These are phyloP conservation scores for Sebastiscus tertius DNA, from an alignment of 2,797 vertebrate genomes.

Conservation along the genomic window DNA sequence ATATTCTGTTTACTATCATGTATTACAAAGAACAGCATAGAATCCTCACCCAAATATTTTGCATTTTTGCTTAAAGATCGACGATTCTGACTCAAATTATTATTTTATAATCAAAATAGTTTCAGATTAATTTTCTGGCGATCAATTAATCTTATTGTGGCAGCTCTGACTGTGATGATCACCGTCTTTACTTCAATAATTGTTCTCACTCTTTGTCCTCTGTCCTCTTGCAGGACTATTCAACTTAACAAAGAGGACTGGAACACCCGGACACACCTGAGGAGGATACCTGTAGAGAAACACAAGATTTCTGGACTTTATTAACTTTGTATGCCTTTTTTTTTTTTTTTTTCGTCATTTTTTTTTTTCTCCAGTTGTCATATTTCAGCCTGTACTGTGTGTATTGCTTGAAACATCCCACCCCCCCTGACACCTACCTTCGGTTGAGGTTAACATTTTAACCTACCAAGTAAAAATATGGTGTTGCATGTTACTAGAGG, in stretches of 20 bases:
- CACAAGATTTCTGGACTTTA: conserved; percentile 53
- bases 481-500: conserved; percentile 52
- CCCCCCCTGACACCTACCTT: conserved; percentile 15
- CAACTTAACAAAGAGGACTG: conserved; percentile 57
- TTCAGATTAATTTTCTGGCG: not conserved
- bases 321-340: conserved; percentile 44
- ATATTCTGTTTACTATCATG: not conserved
- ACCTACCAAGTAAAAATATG: conserved; percentile 27
- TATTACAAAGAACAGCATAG: not conserved
- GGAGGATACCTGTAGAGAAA: conserved; percentile 39
- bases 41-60: not conserved
- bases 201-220: not conserved
- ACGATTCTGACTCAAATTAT: not conserved
- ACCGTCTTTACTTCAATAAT: not conserved
- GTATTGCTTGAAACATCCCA: conserved; percentile 64
- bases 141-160: not conserved
- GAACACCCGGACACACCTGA: conserved; percentile 25
- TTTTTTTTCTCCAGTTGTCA: not conserved
- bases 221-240: conserved; percentile 76
- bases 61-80: not conserved
- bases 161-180: not conserved
- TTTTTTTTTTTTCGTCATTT: not conserved
- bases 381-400: conserved; percentile 61
- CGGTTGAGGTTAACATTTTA: conserved; percentile 25
- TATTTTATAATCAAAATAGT: not conserved